These are phyloP conservation scores for Adela reaumurella DNA, from an alignment of 2,888 invertebrate species.

Conservation along the genomic window DNA sequence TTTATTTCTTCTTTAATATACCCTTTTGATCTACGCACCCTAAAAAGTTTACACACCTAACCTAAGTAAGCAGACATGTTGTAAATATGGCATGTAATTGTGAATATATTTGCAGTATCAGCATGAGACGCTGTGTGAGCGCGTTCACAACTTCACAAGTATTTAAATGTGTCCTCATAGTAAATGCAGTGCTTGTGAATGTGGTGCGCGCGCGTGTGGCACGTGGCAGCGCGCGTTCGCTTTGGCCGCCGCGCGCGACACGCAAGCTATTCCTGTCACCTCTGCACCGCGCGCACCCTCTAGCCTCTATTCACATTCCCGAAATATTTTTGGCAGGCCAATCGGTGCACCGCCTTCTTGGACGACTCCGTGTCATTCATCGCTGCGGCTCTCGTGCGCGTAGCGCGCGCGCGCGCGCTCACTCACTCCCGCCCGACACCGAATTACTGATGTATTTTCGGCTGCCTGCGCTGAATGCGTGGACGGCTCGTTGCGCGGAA, in stretches of 20 bases:
- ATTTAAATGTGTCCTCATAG: too few species aligned
- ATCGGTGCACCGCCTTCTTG: slow-evolving; percentile 22
- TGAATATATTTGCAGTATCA: too few species aligned
- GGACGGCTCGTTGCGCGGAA: neutral
- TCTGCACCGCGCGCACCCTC: slow-evolving; percentile 35
- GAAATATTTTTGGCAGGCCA: slow-evolving; percentile 50
- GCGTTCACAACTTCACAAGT: too few species aligned
- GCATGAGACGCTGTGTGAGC: too few species aligned
- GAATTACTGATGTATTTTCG: neutral
- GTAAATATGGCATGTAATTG: too few species aligned
- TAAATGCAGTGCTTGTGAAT: neutral
- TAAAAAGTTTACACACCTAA: too few species aligned
- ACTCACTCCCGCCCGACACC: neutral
- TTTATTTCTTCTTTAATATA: too few species aligned
- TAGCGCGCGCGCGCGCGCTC: neutral
- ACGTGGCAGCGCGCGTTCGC: neutral
- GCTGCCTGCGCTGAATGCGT: neutral
- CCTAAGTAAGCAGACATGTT: too few species aligned
- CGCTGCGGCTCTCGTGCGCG: slow-evolving; percentile 26
- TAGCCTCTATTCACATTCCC: slow-evolving; percentile 34
- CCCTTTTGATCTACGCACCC: too few species aligned
- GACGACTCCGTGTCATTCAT: slow-evolving; percentile 47
- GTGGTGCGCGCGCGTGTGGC: neutral
- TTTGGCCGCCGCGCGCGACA: slow-evolving; percentile 19
- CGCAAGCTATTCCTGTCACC: slow-evolving; percentile 22